Evolutionary conservation across 2,888 invertebrate species (phyloP).

Genomic region (Ctenicera cuprea): DNA sequence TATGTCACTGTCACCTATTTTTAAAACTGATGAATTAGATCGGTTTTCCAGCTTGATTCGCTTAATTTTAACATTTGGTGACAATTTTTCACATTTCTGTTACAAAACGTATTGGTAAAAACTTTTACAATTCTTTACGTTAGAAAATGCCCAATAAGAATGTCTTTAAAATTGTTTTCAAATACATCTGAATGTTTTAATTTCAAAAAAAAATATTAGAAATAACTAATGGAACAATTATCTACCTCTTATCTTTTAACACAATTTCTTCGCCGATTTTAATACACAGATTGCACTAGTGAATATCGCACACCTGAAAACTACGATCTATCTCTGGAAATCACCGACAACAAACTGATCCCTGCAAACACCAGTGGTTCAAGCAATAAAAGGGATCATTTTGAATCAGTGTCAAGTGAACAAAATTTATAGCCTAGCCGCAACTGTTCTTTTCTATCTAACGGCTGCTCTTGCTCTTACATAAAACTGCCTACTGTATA

Average conservation of each 20-base stretch:
- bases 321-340: conserved; percentile 57
- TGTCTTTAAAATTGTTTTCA: too few relatives aligned
- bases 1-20: conserved; percentile 21
- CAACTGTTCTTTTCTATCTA: conserved; percentile 66
- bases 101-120: too few relatives aligned
- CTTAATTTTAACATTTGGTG: neutral
- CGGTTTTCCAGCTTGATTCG: neutral
- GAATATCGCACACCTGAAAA: conserved; percentile 40
- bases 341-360: conserved; percentile 67
- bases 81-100: neutral
- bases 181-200: too few relatives aligned
- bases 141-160: too few relatives aligned
- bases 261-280: neutral
- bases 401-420: conserved; percentile 74
- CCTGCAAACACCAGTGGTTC: conserved; percentile 67
- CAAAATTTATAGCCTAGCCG: conserved; percentile 74
- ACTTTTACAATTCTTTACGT: neutral
- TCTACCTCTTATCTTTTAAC: too few relatives aligned
- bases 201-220: too few relatives aligned
- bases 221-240: too few relatives aligned
- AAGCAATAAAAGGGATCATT: conserved; percentile 74
- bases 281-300: neutral
- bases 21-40: conserved; percentile 8
- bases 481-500: conserved; percentile 3
- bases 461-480: conserved; percentile 49